phyloP scores from a whole-genome alignment of 2,888 invertebrate species.

The Drosophila monieri region DNA sequence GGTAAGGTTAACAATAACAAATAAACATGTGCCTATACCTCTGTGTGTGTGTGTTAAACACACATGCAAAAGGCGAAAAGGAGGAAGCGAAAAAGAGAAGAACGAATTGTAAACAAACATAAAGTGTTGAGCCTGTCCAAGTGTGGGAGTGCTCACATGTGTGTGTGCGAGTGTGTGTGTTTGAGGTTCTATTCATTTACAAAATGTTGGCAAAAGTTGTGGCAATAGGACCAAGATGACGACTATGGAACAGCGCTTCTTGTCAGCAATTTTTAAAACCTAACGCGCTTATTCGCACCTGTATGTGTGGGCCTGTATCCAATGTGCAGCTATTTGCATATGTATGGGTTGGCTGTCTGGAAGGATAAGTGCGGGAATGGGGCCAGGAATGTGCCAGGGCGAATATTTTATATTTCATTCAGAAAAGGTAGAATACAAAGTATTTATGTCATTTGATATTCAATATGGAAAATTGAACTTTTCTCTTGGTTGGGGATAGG shows the following conservation, averaged over 20 bases:
- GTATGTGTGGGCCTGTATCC: slow-evolving; percentile 45
- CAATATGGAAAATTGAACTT: slow-evolving; percentile 25
- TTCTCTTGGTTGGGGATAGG: not conserved
- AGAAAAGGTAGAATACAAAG: not conserved
- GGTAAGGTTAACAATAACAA: slow-evolving; percentile 78
- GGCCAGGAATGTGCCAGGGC: slow-evolving; percentile 22
- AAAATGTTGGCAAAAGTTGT: slow-evolving; percentile 70
- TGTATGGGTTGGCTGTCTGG: slow-evolving; percentile 48
- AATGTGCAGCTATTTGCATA: slow-evolving; percentile 18
- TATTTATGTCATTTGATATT: slow-evolving; percentile 25
- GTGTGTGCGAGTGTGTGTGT: slow-evolving; percentile 8
- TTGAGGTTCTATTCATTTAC: slow-evolving; percentile 66
- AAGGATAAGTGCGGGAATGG: slow-evolving; percentile 1
- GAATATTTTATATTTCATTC: slow-evolving; percentile 27
- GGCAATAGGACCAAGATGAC: slow-evolving; percentile 60
- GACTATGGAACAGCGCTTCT: slow-evolving; percentile 20
- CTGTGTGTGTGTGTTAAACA: slow-evolving; percentile 22
- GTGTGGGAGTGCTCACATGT: slow-evolving; percentile 12
- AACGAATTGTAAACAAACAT: slow-evolving; percentile 66
- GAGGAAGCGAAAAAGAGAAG: slow-evolving; percentile 17
- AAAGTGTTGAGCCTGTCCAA: slow-evolving; percentile 46
- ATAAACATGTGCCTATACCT: slow-evolving; percentile 54
- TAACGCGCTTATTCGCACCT: slow-evolving; percentile 72
- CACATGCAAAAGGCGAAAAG: slow-evolving; percentile 21
- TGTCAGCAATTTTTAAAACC: slow-evolving; percentile 65